Base-by-base conservation (phyloP, 2,888 invertebrate species). In the Tiliacea aurago region DNA sequence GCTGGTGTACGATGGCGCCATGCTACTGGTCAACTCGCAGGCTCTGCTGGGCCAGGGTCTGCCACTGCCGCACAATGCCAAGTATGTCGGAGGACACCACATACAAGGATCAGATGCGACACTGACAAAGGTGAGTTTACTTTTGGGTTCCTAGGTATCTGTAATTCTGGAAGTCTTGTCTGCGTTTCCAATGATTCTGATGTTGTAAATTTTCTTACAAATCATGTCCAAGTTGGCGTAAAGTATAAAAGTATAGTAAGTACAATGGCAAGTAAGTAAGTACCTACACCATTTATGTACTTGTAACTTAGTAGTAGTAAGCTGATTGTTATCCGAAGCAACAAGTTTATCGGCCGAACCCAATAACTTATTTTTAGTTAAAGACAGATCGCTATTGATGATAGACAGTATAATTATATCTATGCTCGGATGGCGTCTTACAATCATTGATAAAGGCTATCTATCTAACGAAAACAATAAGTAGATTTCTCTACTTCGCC, bases 41-140 rank as follows among this genome's bases (percentile, higher is more conserved):
- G 90, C 92, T 0, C 79, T 90, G 33, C 81, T 93, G 28, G 92
- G 91, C 0, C 92, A 92, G 79, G 74, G 81, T 0, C 63, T 92
- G 69, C 86, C 92, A 1, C 63, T 93, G 69, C 92, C 94, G 0
- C 84, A 83, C 7, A 93, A 86, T 65, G 89, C 87, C 4, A 91
- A 91, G 76, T 90, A 91, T 55, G 78, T 94, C 2, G 94, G 93
- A 0, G 92, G 93, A 28, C 93, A 94, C 75, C 94, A 94, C 70
- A 77, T 94, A 33, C 79, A 85, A 20, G 79, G 78, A n/a, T 67
- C 81, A 1, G 63, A 84, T 0, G 81, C 84, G 9, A 77, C 88
- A 6, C 76, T 93, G 33, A 82, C 91, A 3, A 81, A 91, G 90
- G 94, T 93, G 77, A 64, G 45, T 53, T 28, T 13, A 28, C 7